Evolutionary conservation across 1,140 invertebrate genomes (phyloP).

Genomic region (Drosophila nasuta): DNA sequence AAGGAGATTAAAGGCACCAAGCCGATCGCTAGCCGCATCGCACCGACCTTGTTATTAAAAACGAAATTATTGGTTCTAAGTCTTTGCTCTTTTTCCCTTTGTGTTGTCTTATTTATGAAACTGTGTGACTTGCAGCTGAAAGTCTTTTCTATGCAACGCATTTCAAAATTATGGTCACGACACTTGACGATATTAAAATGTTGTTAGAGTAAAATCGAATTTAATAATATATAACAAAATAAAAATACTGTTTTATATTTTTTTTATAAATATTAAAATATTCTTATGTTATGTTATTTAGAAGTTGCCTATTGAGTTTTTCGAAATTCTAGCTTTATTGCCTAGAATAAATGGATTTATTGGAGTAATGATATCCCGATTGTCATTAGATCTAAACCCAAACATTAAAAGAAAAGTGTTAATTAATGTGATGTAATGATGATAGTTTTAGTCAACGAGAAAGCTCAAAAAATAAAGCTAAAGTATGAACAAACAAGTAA

Average conservation of each 20-base stretch:
- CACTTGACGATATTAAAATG: constrained; percentile 32
- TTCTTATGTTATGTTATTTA: neutral
- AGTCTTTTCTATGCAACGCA: constrained; percentile 30
- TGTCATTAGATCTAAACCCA: too few relatives aligned
- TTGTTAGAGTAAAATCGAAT: neutral
- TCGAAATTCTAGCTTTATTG: too few relatives aligned
- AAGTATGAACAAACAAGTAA: too few relatives aligned
- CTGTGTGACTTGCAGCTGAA: constrained; percentile 50
- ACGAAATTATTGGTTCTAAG: constrained; percentile 59
- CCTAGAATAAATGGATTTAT: too few relatives aligned
- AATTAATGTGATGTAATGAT: too few relatives aligned
- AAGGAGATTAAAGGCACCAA: constrained; percentile 72
- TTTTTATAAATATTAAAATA: neutral
- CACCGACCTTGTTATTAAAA: constrained; percentile 71
- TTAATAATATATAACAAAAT: neutral
- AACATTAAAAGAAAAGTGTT: too few relatives aligned
- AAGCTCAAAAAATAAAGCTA: too few relatives aligned
- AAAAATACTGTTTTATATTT: neutral
- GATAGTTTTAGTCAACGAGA: too few relatives aligned
- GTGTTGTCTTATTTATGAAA: constrained; percentile 55
- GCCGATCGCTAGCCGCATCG: constrained; percentile 31
- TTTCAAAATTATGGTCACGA: constrained; percentile 27
- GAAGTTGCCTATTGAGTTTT: too few relatives aligned
- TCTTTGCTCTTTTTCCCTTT: constrained; percentile 17
- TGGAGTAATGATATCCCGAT: too few relatives aligned